Evolutionary conservation across 2,888 invertebrate species (phyloP).

Genomic region (Cheilosia urbana): DNA sequence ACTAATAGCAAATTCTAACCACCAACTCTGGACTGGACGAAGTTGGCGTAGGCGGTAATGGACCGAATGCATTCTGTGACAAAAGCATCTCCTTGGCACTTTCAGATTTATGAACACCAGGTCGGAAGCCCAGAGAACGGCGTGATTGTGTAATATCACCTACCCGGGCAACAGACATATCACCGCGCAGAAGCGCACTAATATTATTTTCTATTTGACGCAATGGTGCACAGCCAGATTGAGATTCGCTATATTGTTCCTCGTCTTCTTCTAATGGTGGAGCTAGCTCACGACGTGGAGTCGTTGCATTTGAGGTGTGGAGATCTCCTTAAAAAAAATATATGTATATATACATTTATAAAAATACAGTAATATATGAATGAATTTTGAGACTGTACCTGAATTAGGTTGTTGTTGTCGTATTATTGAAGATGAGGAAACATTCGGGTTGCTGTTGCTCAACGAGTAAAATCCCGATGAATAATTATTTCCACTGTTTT

Average conservation of each 20-base stretch:
- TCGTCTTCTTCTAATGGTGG: conserved; percentile 89
- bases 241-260: conserved; percentile 87
- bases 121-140: conserved; percentile 84
- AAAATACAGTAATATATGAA: neutral
- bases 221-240: conserved; percentile 87
- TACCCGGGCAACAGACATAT: conserved; percentile 80
- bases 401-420: conserved; percentile 67
- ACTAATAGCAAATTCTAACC: conserved; percentile 78
- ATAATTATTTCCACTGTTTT: conserved; percentile 66
- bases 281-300: conserved; percentile 87
- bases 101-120: conserved; percentile 89
- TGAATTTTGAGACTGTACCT: conserved; percentile 23
- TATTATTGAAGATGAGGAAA: conserved; percentile 75
- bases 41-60: conserved; percentile 83
- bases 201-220: conserved; percentile 90
- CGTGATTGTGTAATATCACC: conserved; percentile 81
- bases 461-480: conserved; percentile 66
- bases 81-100: conserved; percentile 89
- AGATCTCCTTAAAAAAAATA: conserved; percentile 75
- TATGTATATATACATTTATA: no score
- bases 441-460: conserved; percentile 72
- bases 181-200: conserved; percentile 87
- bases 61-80: conserved; percentile 83
- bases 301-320: conserved; percentile 82
- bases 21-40: conserved; percentile 78